Percentiles rank a stretch among this genome's conserved stretches.
phyloP scores from a whole-genome alignment of 2,888 invertebrate genomes.

The Merodon equestris region DNA sequence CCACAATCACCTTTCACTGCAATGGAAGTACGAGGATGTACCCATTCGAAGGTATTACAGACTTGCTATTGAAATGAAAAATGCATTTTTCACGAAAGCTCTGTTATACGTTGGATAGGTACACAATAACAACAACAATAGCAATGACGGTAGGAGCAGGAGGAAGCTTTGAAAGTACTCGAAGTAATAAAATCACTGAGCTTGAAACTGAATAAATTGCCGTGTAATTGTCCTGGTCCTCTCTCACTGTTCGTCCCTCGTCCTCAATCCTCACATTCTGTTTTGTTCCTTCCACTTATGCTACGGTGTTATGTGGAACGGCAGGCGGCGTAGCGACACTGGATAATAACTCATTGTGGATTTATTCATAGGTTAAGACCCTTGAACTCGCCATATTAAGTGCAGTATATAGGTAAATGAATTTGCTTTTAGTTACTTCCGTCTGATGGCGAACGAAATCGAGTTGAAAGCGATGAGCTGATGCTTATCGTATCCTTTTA shows the following conservation, averaged over 20 bases:
- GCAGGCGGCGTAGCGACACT: slow-evolving; percentile 9
- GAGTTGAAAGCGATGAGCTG: slow-evolving; percentile 21
- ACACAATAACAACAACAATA: slow-evolving; percentile 41
- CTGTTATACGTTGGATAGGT: background rate
- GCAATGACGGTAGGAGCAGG: slow-evolving; percentile 33
- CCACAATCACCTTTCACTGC: slow-evolving; percentile 28
- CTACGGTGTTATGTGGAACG: background rate
- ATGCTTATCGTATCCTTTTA: no score
- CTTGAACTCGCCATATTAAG: slow-evolving; percentile 62
- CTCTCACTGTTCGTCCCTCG: slow-evolving; percentile 22
- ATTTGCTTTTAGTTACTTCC: slow-evolving; percentile 57
- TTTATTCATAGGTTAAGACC: slow-evolving; percentile 66
- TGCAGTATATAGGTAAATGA: slow-evolving; percentile 59
- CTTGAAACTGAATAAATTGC: slow-evolving; percentile 65
- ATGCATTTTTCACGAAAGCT: slow-evolving; percentile 42
- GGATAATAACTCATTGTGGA: slow-evolving; percentile 61
- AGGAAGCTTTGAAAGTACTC: slow-evolving; percentile 42
- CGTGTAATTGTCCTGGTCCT: slow-evolving; percentile 61
- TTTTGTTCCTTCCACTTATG: no score
- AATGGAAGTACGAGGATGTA: slow-evolving; percentile 8
- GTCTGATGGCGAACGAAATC: slow-evolving; percentile 48
- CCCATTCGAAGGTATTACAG: slow-evolving; percentile 12
- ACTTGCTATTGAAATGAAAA: slow-evolving; percentile 57
- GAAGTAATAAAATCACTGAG: slow-evolving; percentile 65
- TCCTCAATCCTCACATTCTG: background rate